Base-by-base conservation (phyloP, 2,113 vertebrate genomes). In the Kryptolebias marmoratus region DNA sequence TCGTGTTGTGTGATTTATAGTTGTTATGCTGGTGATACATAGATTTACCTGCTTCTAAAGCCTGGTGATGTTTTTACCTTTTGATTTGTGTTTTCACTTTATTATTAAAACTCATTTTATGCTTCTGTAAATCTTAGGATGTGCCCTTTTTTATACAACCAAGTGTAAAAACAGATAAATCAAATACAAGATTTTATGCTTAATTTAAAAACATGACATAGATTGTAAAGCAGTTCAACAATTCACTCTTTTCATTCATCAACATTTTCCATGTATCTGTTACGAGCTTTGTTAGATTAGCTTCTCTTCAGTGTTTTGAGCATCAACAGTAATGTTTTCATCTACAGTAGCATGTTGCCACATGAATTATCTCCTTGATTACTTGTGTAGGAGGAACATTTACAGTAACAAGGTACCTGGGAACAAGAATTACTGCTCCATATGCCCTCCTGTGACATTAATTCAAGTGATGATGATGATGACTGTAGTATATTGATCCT, bases 341-440 rank as follows among this genome's bases (percentile, higher is more conserved):
- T 64, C 79, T 53, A 66, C 54, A 73, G 69, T n/a, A 71, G 71
- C 59, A 69, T 71, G 53, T 79, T 85, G 67, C 64, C 36, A 77
- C 68, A 70, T 83, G 75, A 85, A 79, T 87, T 71, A 85, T 77
- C 76, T 66, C 49, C 81, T 71, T 84, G 69, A 81, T 82, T 71
- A 73, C 63, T 42, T 89, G 81, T 84, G 84, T 84, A 80, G 87
- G 90, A 85, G 83, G 81, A 81, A 84, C 68, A 81, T 82, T 87
- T 85, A 84, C 82, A 75, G 81, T 88, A 91, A 87, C 63, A 73
- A 83, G 80, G 57, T 81, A 78, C 77, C 63, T 79, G 70, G 88
- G 83, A 87, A 84, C 64, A 81, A 58, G 72, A 85, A 84, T 88
- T 86, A 91, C 81, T 67, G 82, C 84, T 91, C 83, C 77, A 78